Percentiles rank a stretch among this genome's conserved stretches.
Conservation (phyloP, 2,888 invertebrate genomes). For the Hyposoter didymator region DNA sequence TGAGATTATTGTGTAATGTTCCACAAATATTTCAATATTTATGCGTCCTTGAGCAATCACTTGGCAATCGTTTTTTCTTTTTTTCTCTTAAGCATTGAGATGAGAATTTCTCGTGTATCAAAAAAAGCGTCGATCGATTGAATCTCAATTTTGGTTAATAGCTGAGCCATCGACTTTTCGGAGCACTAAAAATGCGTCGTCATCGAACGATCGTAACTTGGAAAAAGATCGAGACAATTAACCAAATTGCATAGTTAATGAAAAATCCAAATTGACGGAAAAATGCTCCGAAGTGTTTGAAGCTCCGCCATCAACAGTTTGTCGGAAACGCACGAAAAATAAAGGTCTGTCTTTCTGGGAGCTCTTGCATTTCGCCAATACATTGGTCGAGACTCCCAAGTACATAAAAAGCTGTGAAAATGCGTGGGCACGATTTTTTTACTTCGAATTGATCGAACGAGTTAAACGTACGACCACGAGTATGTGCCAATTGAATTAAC, state of each 20-base stretch:
- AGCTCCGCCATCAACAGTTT: neutral
- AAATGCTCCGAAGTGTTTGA: neutral
- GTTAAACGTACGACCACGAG: neutral
- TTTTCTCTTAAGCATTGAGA: neutral
- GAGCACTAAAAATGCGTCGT: neutral
- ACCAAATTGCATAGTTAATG: neutral
- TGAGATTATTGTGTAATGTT: conserved; percentile 3
- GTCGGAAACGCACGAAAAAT: neutral
- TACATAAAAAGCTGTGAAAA: conserved; percentile 45
- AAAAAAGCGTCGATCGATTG: conserved; percentile 1
- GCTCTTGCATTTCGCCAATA: neutral
- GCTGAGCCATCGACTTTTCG: neutral
- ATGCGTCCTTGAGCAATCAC: conserved; percentile 13
- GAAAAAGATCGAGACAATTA: neutral
- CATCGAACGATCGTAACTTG: neutral
- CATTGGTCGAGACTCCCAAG: conserved; percentile 21
- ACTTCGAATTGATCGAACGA: neutral
- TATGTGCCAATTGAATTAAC: neutral
- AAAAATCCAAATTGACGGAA: neutral
- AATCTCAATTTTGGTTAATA: neutral
- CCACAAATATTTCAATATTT: conserved; percentile 39
- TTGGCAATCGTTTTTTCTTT: conserved; percentile 21
- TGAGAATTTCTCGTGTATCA: neutral
- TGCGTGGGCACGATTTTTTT: conserved; percentile 38
- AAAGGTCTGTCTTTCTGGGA: conserved; percentile 9